phyloP scores from a whole-genome alignment of 2,797 vertebrate species.

The Thamnophis elegans region DNA sequence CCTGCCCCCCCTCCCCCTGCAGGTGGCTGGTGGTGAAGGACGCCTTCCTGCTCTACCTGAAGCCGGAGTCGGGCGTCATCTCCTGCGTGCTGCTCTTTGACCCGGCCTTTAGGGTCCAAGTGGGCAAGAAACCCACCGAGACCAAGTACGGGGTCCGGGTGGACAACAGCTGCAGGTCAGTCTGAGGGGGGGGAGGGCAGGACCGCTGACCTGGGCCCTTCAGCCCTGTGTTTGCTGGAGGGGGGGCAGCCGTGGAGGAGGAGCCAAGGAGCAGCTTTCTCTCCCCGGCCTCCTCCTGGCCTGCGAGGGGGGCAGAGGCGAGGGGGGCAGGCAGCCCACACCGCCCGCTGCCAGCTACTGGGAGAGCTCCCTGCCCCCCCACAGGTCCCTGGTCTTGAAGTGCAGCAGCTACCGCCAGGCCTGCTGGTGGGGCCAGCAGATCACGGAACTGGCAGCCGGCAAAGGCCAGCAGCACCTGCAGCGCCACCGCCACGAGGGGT shows the following conservation, averaged over 20 bases:
- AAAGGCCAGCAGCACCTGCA: slow-evolving; percentile 74
- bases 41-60: slow-evolving; percentile 86
- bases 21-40: slow-evolving; percentile 91
- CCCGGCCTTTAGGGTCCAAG: slow-evolving; percentile 80
- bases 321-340: not conserved
- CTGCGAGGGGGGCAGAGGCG: not conserved
- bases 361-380: not conserved
- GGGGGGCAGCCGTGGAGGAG: not conserved
- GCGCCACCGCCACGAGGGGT: slow-evolving; percentile 77
- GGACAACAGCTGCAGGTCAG: slow-evolving; percentile 83
- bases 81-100: slow-evolving; percentile 90
- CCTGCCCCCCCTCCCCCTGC: not conserved
- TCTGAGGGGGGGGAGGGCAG: not conserved
- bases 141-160: slow-evolving; percentile 83
- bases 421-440: slow-evolving; percentile 89
- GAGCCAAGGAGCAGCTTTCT: not conserved
- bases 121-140: slow-evolving; percentile 80
- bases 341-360: not conserved
- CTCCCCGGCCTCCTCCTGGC: not conserved
- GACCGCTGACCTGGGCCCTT: not conserved
- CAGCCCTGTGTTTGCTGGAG: too few species aligned
- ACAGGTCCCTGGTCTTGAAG: slow-evolving; percentile 84
- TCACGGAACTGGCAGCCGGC: slow-evolving; percentile 74
- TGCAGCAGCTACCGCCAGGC: slow-evolving; percentile 86
- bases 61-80: slow-evolving; percentile 76